A percentile compares a stretch with the other conserved stretches of the same genome.
phyloP scores from a whole-genome alignment of 2,888 invertebrate species.

The Rhogogaster chlorosoma region DNA sequence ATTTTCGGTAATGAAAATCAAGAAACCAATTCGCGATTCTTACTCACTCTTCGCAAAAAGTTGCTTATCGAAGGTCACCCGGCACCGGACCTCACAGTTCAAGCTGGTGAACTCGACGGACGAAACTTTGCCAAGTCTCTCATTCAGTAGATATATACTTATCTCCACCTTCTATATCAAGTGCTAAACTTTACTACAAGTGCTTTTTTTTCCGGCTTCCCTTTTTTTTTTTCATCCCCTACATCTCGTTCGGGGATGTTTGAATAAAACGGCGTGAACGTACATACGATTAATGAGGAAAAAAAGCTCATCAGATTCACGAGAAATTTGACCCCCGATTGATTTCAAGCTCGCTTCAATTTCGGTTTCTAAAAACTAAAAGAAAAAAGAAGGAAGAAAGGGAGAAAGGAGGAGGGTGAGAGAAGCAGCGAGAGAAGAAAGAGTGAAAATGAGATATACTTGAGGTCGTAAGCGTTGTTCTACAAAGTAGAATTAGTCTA shows the following conservation, averaged over 20 bases:
- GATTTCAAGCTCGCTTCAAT: not conserved
- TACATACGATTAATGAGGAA: too few species aligned
- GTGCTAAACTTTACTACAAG: conserved; percentile 24
- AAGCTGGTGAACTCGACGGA: not conserved
- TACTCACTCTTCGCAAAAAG: not conserved
- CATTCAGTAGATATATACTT: conserved; percentile 22
- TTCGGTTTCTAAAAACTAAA: not conserved
- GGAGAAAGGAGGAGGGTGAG: not conserved
- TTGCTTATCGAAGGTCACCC: not conserved
- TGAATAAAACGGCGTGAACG: conserved; percentile 1
- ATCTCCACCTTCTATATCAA: conserved; percentile 24
- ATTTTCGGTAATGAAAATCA: not conserved
- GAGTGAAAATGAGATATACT: not conserved
- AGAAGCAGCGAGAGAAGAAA: not conserved
- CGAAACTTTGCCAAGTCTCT: conserved; percentile 30
- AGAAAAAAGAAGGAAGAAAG: not conserved
- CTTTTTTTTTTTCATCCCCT: not conserved
- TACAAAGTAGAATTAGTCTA: conserved; percentile 5
- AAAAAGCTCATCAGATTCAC: not conserved
- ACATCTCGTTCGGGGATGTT: not conserved
- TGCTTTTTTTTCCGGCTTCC: not conserved
- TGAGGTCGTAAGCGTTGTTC: not conserved
- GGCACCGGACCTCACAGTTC: not conserved
- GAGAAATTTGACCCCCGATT: not conserved
- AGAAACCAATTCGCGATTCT: not conserved